Base-by-base conservation (phyloP, 2,113 vertebrate genomes). In the Rhipidura dahli region DNA sequence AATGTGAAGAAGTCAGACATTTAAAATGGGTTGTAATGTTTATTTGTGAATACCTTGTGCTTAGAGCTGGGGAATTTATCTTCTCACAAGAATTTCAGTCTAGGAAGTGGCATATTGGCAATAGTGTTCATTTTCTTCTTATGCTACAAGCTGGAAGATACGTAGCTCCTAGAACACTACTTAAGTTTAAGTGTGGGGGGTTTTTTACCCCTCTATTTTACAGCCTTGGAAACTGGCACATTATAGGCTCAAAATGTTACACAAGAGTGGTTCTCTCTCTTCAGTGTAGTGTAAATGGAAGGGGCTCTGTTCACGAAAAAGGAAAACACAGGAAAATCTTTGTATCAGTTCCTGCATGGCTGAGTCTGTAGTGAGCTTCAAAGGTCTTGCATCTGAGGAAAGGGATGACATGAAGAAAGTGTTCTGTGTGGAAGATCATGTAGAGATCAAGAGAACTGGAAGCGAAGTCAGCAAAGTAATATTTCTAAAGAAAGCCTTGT, bases 371-470 rank as follows among this genome's bases (percentile, higher is more conserved):
- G 73, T 72, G 66, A 85, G 76, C 90, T 93, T 95, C 94, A 96
- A 40, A 95, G 83, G 75, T 95, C 75, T 91, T 60, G 56, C 40
- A 80, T 87, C 70, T 80, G 66, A 83, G 59, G 70, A 77, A 85
- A 87, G 54, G 44, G 57, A 93, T 91, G 73, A 79, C 78, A 54
- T 44, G 77, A 84, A 81, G 89, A 86, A 95, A 75, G 39, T 51
- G 40, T 82, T 95, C 44, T 51, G n/a, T 81, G 50, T 93, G 69
- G 77, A 75, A 89, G 89, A 94, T 86, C 87, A 78, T 1, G 30
- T 76, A 85, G 93, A 96, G 84, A 96, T 96, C 83, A 96, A 96
- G 91, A 89, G 84, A 95, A 93, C 26, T 94, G 93, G 73, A 95
- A 95, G 93, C 3, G 4, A 94, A 94, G 63, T 94, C 85, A 89